A percentile compares a stretch with the other conserved stretches of the same genome.
phyloP scores from a whole-genome alignment of 2,888 invertebrate species.

The Caenorhabditis panamensis region DNA sequence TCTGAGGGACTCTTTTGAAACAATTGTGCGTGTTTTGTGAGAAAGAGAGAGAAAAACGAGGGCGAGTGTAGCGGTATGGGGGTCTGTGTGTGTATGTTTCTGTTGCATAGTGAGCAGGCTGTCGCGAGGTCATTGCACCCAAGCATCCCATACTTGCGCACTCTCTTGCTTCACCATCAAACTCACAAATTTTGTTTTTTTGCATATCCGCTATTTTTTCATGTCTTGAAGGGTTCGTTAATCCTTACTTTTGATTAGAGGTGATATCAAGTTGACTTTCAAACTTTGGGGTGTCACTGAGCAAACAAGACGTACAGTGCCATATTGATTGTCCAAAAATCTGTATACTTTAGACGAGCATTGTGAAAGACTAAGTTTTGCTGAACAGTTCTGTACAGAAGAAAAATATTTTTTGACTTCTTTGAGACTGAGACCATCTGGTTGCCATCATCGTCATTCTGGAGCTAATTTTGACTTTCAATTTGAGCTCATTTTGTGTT shows the following conservation, averaged over 20 bases:
- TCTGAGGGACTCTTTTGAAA: conserved; percentile 37
- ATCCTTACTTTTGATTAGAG: neutral
- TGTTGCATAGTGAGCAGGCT: conserved; percentile 53
- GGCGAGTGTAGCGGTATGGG: conserved; percentile 4
- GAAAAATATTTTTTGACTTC: neutral
- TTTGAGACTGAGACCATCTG: neutral
- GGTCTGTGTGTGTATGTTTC: conserved; percentile 45
- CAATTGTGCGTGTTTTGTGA: conserved; percentile 45
- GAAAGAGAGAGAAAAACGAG: conserved; percentile 15
- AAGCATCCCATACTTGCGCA: conserved; percentile 32
- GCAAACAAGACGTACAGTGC: conserved; percentile 16
- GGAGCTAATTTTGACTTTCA: neutral
- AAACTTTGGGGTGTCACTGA: conserved; percentile 31
- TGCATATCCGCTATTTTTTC: conserved; percentile 1
- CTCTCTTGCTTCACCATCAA: conserved; percentile 10
- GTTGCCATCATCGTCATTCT: neutral
- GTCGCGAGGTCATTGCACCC: conserved; percentile 51
- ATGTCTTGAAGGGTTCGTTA: conserved; percentile 5
- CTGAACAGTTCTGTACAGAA: neutral
- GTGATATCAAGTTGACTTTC: conserved; percentile 29
- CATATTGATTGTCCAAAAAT: neutral
- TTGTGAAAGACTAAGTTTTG: neutral
- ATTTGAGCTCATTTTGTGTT: conserved; percentile 12
- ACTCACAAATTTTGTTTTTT: neutral
- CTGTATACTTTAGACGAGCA: neutral